phyloP scores from a whole-genome alignment of 2,888 invertebrate genomes.

The Cremastobaeus sp. region DNA sequence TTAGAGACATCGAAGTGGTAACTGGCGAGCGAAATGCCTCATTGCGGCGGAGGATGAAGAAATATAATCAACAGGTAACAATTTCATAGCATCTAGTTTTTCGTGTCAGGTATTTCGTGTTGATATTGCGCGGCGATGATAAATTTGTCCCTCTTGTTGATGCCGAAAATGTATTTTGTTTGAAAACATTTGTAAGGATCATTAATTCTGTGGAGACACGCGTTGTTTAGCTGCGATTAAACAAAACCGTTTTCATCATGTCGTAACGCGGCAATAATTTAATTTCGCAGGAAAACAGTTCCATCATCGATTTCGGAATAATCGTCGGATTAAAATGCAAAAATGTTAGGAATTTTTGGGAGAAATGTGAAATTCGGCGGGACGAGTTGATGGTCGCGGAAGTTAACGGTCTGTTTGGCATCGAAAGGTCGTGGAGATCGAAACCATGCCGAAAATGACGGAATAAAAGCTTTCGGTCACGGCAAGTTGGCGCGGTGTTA shows the following conservation, averaged over 20 bases:
- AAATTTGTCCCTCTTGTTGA: no score
- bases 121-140: no score
- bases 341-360: no score
- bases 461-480: conserved; percentile 39
- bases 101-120: conserved; percentile 3
- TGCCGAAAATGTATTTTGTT: conserved; percentile 7
- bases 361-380: no score
- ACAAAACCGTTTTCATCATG: no score
- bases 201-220: no score
- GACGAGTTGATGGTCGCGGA: conserved; percentile 4
- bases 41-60: conserved; percentile 47
- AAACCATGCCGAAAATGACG: conserved; percentile 25
- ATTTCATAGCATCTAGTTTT: conserved; percentile 30
- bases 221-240: no score
- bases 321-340: no score
- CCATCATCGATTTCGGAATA: no score
- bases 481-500: conserved; percentile 55
- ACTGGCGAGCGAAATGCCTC: conserved; percentile 36
- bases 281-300: no score
- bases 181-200: conserved; percentile 4
- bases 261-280: no score
- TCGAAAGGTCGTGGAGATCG: conserved; percentile 3
- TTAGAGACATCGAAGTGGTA: conserved; percentile 20
- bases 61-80: conserved; percentile 54
- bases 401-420: neutral